Evolutionary conservation across 2,113 vertebrate genomes (phyloP).

Genomic region (Callocephalon fimbriatum): DNA sequence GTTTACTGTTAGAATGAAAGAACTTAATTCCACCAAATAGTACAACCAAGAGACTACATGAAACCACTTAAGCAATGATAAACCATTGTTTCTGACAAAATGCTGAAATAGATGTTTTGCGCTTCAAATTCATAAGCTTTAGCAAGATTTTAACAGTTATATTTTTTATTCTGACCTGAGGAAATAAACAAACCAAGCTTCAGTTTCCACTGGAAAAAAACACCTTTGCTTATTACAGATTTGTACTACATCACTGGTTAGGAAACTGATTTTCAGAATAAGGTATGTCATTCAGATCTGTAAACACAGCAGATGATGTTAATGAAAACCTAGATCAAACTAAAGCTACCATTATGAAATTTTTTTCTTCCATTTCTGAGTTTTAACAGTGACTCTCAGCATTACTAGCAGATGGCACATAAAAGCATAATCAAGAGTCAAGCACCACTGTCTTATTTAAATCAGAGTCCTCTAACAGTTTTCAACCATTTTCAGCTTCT

Average conservation of each 20-base stretch:
- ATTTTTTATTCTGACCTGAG: not conserved
- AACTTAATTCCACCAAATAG: not conserved
- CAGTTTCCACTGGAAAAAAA: not conserved
- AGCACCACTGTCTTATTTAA: not conserved
- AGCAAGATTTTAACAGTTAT: not conserved
- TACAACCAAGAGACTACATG: not conserved
- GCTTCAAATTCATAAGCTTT: not conserved
- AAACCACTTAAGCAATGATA: not conserved
- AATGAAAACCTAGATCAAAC: not conserved
- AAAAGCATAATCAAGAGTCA: not conserved
- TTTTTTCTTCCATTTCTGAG: not conserved
- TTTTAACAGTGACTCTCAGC: not conserved
- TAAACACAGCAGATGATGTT: not conserved
- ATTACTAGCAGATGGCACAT: not conserved
- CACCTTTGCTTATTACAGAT: not conserved
- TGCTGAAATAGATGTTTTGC: not conserved
- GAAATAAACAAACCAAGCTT: not conserved
- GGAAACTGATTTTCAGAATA: not conserved
- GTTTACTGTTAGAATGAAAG: not conserved
- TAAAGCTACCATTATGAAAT: not conserved
- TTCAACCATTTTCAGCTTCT: not conserved
- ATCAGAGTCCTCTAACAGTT: not conserved
- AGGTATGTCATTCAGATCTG: not conserved
- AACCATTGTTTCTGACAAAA: not conserved
- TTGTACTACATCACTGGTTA: not conserved